phyloP scores from a whole-genome alignment of 2,888 invertebrate genomes.

The Drosophila mettleri region DNA sequence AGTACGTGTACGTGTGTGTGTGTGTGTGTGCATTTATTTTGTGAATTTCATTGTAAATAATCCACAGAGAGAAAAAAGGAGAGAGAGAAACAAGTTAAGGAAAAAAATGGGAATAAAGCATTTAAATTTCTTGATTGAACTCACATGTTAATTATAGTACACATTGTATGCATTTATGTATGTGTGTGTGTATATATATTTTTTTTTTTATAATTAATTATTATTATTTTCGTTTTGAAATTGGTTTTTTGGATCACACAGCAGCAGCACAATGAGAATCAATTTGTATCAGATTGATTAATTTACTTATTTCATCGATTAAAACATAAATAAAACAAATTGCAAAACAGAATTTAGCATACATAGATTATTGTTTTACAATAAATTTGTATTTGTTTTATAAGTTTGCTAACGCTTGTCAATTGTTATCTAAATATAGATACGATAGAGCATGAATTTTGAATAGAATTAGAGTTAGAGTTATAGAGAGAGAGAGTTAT shows the following conservation, averaged over 20 bases:
- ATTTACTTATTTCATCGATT: conserved; percentile 48
- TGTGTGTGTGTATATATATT: conserved; percentile 7
- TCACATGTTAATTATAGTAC: conserved; percentile 74
- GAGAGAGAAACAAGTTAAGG: conserved; percentile 5
- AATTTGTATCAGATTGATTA: conserved; percentile 76
- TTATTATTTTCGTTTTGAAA: conserved; percentile 19
- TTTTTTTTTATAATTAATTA: conserved; percentile 9
- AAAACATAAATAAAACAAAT: conserved; percentile 37
- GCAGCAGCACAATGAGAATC: conserved; percentile 74
- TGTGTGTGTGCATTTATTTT: conserved; percentile 13
- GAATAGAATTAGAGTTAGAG: conserved; percentile 22
- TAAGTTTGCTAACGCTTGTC: conserved; percentile 22
- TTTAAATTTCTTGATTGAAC: conserved; percentile 61
- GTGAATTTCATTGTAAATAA: conserved; percentile 15
- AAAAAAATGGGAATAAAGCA: conserved; percentile 43
- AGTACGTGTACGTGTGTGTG: conserved; percentile 4
- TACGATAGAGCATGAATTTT: conserved; percentile 14
- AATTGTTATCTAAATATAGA: conserved; percentile 4
- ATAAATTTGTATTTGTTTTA: conserved; percentile 2
- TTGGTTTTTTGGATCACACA: conserved; percentile 37
- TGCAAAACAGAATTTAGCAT: conserved; percentile 52
- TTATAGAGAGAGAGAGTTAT: too few relatives aligned
- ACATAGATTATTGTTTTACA: conserved; percentile 34
- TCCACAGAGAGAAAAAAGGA: background rate
- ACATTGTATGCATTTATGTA: conserved; percentile 62